Evolutionary conservation across 2,888 invertebrate species (phyloP).

Genomic region (Helicoverpa assulta): DNA sequence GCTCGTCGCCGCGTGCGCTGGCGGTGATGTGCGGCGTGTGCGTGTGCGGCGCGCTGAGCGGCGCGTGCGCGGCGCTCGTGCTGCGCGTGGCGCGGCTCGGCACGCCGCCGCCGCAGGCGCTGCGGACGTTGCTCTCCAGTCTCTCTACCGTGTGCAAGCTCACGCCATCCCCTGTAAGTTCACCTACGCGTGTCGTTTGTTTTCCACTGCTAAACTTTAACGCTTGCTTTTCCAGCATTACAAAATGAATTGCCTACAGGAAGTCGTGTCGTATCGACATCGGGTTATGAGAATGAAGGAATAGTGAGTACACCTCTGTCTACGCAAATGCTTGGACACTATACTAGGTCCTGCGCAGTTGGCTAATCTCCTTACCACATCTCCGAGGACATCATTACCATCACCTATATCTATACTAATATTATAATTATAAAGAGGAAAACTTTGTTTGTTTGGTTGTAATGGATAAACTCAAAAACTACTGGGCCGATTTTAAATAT

Average conservation of each 20-base stretch:
- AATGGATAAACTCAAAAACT: too few relatives aligned
- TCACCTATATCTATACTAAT: background rate
- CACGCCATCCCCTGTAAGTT: constrained; percentile 63
- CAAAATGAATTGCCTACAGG: background rate
- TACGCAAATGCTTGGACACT: too few relatives aligned
- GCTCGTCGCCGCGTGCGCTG: constrained; percentile 66
- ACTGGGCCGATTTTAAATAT: too few relatives aligned
- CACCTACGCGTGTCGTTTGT: background rate
- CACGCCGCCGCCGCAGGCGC: constrained; percentile 66
- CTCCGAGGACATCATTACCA: too few relatives aligned
- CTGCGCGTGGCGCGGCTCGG: constrained; percentile 66
- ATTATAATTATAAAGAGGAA: too few relatives aligned
- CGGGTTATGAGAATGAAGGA: too few relatives aligned
- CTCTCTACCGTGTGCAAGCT: constrained; percentile 65
- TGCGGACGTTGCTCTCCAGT: constrained; percentile 65
- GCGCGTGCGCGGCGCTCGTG: constrained; percentile 71
- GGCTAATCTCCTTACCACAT: too few relatives aligned
- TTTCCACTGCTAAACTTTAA: too few relatives aligned
- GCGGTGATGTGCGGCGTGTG: constrained; percentile 68
- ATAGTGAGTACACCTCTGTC: too few relatives aligned
- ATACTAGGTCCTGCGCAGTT: too few relatives aligned
- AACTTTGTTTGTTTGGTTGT: too few relatives aligned
- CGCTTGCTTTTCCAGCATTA: too few relatives aligned
- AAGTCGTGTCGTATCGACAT: background rate
- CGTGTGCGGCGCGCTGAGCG: constrained; percentile 67